Conservation (phyloP, 2,888 invertebrate species). For the Conchocele bisecta region DNA sequence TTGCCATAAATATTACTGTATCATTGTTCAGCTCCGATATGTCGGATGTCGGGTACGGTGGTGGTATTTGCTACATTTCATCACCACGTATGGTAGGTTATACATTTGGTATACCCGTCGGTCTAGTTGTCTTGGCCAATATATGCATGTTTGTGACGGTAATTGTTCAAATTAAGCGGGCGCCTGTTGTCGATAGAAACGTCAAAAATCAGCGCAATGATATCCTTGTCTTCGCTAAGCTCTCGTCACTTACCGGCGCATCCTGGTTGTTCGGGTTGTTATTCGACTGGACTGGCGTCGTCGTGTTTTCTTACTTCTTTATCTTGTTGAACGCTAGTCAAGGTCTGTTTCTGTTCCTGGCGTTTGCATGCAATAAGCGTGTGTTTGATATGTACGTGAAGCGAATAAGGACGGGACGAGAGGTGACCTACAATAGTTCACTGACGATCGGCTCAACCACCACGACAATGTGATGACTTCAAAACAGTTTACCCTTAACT, state of each 20-base stretch:
- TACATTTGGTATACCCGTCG: slow-evolving; percentile 40
- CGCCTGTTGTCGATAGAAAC: slow-evolving; percentile 1
- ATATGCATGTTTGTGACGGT: slow-evolving; percentile 23
- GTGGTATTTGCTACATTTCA: slow-evolving; percentile 41
- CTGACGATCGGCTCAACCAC: too few relatives aligned
- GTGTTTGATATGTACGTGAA: slow-evolving; percentile 25
- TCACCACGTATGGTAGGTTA: slow-evolving; percentile 17
- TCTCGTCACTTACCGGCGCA: slow-evolving; percentile 40
- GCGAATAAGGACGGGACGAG: too few relatives aligned
- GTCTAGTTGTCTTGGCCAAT: slow-evolving; percentile 27
- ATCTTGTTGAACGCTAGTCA: slow-evolving; percentile 41
- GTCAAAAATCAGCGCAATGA: slow-evolving; percentile 22
- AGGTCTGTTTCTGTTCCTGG: slow-evolving; percentile 41
- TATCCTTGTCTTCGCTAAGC: slow-evolving; percentile 34
- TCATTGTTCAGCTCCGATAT: not conserved
- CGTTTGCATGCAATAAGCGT: slow-evolving; percentile 35
- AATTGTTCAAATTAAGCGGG: slow-evolving; percentile 11
- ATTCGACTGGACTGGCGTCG: slow-evolving; percentile 12
- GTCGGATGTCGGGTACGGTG: slow-evolving; percentile 34
- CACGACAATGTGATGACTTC: too few relatives aligned
- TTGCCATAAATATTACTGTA: slow-evolving; percentile 13
- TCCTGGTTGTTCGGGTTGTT: slow-evolving; percentile 48
- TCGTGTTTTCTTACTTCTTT: slow-evolving; percentile 36
- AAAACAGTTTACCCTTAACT: too few relatives aligned
- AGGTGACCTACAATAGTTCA: too few relatives aligned